Evolutionary conservation across 2,113 vertebrate species (phyloP), one percentile per base, ranked within the genome.

Genomic region (Brachyhypopomus gauderio): DNA sequence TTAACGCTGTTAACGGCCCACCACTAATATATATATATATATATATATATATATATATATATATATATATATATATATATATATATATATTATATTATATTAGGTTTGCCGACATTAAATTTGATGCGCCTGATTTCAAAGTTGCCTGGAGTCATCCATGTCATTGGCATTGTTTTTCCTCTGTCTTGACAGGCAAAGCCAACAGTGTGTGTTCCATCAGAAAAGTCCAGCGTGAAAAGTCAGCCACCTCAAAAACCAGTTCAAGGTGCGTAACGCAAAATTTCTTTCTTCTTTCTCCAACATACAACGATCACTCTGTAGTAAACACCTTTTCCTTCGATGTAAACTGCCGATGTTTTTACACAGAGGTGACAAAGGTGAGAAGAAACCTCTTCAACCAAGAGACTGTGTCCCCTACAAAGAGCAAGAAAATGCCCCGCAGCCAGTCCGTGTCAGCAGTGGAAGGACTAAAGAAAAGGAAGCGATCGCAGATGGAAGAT

Each of bases 361-460:
- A 17, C 79, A 78, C 87, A 98, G 96, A 97, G 85, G 95, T 98
- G 73, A 98, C 95, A n/a, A 99, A 97, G 82, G 97, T 97, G 38
- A 93, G 97, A 85, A 95, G 98, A 88, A 99, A 98, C 79, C 94
- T 99, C 63, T 99, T 99, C 90, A 97, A 96, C 76, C 92, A 96
- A 85, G 91, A 94, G 82, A 83, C 89, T 0, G 69, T 87, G 69
- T 95, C 96, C 20, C 93, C 93, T 2, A 92, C 94, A 0, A 97
- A 95, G 91, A 97, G 92, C 84, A 52, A 86, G 84, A 96, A 95
- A 72, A 90, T 98, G 86, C 94, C 94, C 0, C 91, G 97, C 81
- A 98, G 96, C 83, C 95, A 91, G 73, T 98, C 97, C 22, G 95
- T 98, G 0, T 97, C 97, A 0, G 92, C 93, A 14, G 91, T 98